Evolutionary conservation across 2,113 vertebrate genomes (phyloP).

Genomic region (Brachypteracias leptosomus): DNA sequence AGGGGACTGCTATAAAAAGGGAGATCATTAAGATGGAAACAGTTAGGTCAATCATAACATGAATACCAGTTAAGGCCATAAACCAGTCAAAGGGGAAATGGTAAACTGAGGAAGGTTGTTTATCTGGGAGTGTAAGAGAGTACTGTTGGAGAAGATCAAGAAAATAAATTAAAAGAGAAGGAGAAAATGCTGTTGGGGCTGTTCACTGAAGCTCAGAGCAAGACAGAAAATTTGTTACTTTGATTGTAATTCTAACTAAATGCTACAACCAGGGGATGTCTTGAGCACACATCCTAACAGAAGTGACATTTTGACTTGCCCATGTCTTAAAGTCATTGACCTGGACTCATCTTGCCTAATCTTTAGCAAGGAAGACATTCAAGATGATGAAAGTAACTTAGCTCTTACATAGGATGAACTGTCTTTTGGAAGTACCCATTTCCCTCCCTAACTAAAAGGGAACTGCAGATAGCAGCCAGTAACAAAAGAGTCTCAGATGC

Average conservation of each 20-base stretch:
- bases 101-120: not conserved
- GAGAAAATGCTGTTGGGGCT: not conserved
- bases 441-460: not conserved
- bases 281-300: not conserved
- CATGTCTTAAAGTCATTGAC: not conserved
- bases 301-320: not conserved
- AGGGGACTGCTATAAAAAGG: not conserved
- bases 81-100: not conserved
- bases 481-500: not conserved
- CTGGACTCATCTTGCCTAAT: not conserved
- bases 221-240: not conserved
- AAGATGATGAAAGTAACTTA: not conserved
- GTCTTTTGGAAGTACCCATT: not conserved
- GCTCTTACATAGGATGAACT: not conserved
- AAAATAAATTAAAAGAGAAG: not conserved
- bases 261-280: not conserved
- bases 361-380: not conserved
- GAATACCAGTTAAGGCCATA: not conserved
- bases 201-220: not conserved
- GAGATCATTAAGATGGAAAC: not conserved
- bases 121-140: not conserved
- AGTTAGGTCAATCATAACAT: not conserved
- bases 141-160: not conserved
- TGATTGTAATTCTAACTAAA: not conserved
- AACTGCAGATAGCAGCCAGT: not conserved